Base-by-base conservation (phyloP, 2,797 vertebrate species). In the Cichlasoma orientale region DNA sequence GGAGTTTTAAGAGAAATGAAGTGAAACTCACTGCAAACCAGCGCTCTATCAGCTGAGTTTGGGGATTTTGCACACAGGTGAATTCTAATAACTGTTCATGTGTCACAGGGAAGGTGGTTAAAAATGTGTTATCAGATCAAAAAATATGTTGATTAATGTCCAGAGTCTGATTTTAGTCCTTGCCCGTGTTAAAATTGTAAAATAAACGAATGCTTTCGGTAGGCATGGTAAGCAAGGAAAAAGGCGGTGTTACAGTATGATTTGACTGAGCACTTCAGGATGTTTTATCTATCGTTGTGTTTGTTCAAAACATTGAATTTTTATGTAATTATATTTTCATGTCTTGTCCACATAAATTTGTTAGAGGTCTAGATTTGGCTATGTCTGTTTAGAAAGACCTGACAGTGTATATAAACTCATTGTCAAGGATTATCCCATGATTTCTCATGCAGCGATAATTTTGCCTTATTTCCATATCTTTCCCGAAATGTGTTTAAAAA, bases 401-500 rank as follows among this genome's bases (percentile, higher is more conserved):
- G 58, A 54, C 52, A 21, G 47, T 82, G 74, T 84, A 68, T 75
- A 82, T 78, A 89, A 74, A 83, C 75, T 70, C 8, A 25, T 53
- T 61, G 41, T 70, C 36, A 47, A 75, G 41, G 10, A 44, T 14
- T 7, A 8, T 68, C 58, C 36, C 0, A 31, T 10, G 27, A 11
- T 55, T 58, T 56, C 0, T 72, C 50, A 63, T 82, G 33, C 56
- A 71, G n/a, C 44, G 10, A 50, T 56, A 4, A 19, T 4, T 44
- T 47, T 7, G 7, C 8, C 4, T 38, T 82, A 83, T 88, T 5
- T 79, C 63, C 19, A 19, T 38, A 72, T 54, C 33, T 82, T 55
- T 23, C n/a, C 66, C 55, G 29, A 85, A 68, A 69, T 82, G 38
- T 86, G 56, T 88, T 83, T 16, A 54, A 68, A 44, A 82, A 78